phyloP scores from a whole-genome alignment of 2,113 vertebrate species.

The Pandion haliaetus region DNA sequence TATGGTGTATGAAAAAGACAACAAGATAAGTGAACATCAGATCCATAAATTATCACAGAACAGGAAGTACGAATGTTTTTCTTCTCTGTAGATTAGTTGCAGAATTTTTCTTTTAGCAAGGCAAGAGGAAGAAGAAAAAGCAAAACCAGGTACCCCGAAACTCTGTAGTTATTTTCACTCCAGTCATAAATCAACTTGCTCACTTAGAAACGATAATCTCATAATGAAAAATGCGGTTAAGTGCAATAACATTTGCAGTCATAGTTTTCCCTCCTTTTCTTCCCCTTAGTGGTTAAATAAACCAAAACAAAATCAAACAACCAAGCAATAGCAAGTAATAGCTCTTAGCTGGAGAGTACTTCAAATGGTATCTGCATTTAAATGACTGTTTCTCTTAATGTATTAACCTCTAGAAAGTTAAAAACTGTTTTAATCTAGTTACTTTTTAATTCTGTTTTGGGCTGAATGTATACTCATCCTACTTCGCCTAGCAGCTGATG shows the following conservation, averaged over 20 bases:
- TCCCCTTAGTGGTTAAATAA: conserved; percentile 1
- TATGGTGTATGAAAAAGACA: not conserved
- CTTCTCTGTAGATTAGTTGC: not conserved
- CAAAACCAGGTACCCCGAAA: not conserved
- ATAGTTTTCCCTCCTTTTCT: not conserved
- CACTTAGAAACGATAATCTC: not conserved
- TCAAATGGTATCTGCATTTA: not conserved
- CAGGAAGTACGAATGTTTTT: not conserved
- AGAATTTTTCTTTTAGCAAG: not conserved
- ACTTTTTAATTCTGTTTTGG: conserved; percentile 21
- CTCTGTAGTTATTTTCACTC: not conserved
- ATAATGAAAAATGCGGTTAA: not conserved
- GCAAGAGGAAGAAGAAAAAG: not conserved
- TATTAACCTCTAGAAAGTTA: not conserved
- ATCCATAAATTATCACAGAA: not conserved
- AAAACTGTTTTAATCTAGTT: not conserved
- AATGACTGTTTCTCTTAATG: not conserved
- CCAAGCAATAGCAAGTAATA: not conserved
- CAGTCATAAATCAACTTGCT: not conserved
- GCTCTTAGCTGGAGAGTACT: conserved; percentile 24
- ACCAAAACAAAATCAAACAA: not conserved
- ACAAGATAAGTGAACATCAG: not conserved
- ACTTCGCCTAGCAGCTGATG: not conserved
- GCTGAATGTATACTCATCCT: not conserved
- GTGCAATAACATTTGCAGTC: not conserved